A percentile compares a stretch with the other conserved stretches of the same genome.
Evolutionary conservation across 2,888 invertebrate genomes (phyloP).

Genomic region (Muschampia plurimacula): DNA sequence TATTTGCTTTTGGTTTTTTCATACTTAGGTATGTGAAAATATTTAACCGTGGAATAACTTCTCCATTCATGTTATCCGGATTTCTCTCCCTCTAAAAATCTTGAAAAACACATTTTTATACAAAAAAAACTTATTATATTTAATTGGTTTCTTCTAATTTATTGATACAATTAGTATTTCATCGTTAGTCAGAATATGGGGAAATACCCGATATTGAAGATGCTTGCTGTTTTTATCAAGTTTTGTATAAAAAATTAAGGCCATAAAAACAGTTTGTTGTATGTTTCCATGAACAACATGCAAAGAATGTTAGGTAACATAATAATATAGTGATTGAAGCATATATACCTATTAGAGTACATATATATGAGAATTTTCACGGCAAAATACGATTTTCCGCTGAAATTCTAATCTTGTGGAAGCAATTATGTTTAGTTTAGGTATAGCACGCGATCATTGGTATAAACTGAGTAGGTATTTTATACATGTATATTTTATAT

Average conservation of each 20-base stretch:
- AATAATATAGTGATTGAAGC: neutral
- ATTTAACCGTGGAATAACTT: too few relatives aligned
- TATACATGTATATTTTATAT: too few relatives aligned
- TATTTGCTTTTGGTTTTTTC: too few relatives aligned
- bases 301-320: neutral
- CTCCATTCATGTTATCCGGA: too few relatives aligned
- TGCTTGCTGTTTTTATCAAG: neutral
- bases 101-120: neutral
- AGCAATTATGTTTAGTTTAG: too few relatives aligned
- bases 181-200: neutral
- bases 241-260: slow-evolving; percentile 1
- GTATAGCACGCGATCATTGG: too few relatives aligned
- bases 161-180: neutral
- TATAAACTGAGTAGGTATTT: too few relatives aligned
- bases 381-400: neutral
- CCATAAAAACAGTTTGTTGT: neutral
- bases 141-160: neutral
- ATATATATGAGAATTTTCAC: neutral
- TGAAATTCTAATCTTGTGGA: neutral
- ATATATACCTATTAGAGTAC: too few relatives aligned
- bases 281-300: slow-evolving; percentile 4
- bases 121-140: neutral
- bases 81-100: neutral
- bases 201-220: slow-evolving; percentile 3
- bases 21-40: too few relatives aligned